A percentile compares a stretch with the other conserved stretches of the same genome.
Evolutionary conservation across 2,888 invertebrate genomes (phyloP).

Genomic region (Gasteruption jaculator): DNA sequence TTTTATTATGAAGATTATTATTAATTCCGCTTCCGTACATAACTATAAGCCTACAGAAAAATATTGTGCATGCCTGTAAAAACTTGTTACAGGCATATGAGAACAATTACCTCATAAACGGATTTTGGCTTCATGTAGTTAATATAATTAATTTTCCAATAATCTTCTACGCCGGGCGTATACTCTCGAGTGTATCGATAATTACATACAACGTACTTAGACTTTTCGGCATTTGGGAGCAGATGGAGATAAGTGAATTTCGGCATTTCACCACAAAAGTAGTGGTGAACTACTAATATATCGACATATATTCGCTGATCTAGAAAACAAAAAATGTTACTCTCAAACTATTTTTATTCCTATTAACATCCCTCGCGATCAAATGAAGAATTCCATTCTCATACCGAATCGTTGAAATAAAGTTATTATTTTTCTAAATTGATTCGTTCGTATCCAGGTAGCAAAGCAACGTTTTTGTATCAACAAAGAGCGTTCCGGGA

Average conservation of each 20-base stretch:
- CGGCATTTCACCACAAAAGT: slow-evolving; percentile 38
- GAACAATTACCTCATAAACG: too few species aligned
- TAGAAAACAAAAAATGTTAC: slow-evolving; percentile 11
- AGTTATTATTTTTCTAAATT: too few species aligned
- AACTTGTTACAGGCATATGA: too few species aligned
- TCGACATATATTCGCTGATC: slow-evolving; percentile 48
- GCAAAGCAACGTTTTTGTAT: too few species aligned
- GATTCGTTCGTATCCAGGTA: too few species aligned
- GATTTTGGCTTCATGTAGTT: slow-evolving; percentile 51
- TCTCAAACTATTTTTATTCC: slow-evolving; percentile 4
- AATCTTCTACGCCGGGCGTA: slow-evolving; percentile 49
- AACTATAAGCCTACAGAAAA: too few species aligned
- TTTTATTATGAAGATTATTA: too few species aligned
- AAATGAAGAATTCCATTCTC: slow-evolving; percentile 21
- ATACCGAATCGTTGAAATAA: too few species aligned
- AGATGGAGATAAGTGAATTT: too few species aligned
- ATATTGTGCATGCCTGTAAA: too few species aligned
- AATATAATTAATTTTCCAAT: slow-evolving; percentile 54
- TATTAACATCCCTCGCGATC: slow-evolving; percentile 16
- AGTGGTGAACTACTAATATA: slow-evolving; percentile 51
- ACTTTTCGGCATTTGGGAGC: neutral
- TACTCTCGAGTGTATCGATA: slow-evolving; percentile 54
- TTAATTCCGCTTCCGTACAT: too few species aligned
- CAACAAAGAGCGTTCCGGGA: too few species aligned
- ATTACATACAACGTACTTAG: slow-evolving; percentile 33